phyloP scores from a whole-genome alignment of 2,113 vertebrate species.

The Opisthocomus hoazin region DNA sequence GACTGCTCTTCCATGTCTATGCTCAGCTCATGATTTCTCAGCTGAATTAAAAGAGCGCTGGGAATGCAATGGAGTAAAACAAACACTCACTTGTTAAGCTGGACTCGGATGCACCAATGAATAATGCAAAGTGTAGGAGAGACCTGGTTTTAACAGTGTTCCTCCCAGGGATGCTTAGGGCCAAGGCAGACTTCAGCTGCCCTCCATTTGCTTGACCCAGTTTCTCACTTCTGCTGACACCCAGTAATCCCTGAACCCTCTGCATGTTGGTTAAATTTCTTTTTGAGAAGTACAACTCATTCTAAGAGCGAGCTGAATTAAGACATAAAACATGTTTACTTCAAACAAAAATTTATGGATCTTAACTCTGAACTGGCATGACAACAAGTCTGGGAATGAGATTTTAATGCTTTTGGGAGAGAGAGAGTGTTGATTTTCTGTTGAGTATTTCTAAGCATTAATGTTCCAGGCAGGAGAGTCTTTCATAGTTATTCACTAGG shows the following conservation, averaged over 20 bases:
- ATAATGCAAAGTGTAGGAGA: neutral
- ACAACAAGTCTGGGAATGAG: neutral
- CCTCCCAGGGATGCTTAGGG: neutral
- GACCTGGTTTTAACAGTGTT: neutral
- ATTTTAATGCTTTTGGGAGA: neutral
- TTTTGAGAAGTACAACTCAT: neutral
- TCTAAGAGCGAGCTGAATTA: neutral
- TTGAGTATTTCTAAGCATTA: constrained; percentile 15
- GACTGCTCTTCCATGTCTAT: neutral
- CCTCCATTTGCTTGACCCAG: neutral
- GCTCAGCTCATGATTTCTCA: neutral
- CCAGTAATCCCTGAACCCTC: neutral
- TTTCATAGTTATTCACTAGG: constrained; percentile 28
- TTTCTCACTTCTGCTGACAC: neutral
- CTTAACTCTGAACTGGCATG: neutral
- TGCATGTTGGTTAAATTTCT: neutral
- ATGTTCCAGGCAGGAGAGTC: neutral
- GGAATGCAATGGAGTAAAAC: neutral
- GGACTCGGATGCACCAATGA: fast-evolving
- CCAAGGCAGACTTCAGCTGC: neutral
- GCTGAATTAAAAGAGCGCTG: neutral
- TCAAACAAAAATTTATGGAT: constrained; percentile 10
- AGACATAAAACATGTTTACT: neutral
- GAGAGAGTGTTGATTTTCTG: neutral
- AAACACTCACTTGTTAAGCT: neutral